These are phyloP conservation scores for Formicarius rufipectus DNA, from an alignment of 2,113 vertebrate genomes.

Conservation along the genomic window DNA sequence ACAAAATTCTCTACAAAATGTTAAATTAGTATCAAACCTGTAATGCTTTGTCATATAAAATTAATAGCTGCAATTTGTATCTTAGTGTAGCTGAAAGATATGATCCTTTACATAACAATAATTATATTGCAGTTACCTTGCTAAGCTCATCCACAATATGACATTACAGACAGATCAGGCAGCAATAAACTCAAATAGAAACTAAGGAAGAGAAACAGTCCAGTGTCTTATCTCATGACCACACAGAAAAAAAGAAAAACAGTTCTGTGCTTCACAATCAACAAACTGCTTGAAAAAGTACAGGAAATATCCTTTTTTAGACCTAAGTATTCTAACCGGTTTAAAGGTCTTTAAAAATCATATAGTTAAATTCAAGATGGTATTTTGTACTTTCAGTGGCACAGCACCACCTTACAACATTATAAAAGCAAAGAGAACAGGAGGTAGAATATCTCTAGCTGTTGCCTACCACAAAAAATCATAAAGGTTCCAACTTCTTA, in stretches of 20 bases:
- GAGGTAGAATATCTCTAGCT: neutral
- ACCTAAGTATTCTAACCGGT: neutral
- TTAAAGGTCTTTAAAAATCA: neutral
- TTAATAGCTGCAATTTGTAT: neutral
- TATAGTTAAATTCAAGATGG: neutral
- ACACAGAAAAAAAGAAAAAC: neutral
- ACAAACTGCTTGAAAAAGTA: neutral
- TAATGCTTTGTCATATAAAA: neutral
- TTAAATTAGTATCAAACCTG: neutral
- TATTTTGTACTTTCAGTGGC: neutral
- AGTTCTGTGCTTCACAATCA: neutral
- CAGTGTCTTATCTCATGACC: neutral
- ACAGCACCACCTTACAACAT: neutral
- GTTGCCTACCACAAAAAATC: neutral
- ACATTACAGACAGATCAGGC: neutral
- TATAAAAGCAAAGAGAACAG: neutral
- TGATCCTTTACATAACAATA: neutral
- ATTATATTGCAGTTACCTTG: neutral
- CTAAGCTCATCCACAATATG: rapidly evolving
- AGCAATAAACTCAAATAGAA: neutral
- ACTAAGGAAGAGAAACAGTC: neutral
- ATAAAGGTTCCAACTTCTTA: neutral
- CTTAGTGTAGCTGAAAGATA: neutral
- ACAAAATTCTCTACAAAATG: neutral
- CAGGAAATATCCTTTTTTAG: neutral